Evolutionary conservation across 2,113 vertebrate genomes (phyloP).

Genomic region (Phaetusa simplex): DNA sequence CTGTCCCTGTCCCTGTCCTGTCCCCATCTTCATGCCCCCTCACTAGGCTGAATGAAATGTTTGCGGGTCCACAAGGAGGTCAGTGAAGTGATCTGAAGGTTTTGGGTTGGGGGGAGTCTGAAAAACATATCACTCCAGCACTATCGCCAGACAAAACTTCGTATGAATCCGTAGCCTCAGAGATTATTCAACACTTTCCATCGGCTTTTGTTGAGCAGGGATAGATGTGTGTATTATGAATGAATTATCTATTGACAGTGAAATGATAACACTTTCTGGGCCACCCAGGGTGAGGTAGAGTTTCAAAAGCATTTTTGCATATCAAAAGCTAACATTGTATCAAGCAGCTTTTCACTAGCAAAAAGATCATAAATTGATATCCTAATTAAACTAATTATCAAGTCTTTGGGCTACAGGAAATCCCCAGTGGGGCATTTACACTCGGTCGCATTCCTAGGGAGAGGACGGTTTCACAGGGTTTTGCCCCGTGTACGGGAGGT

Average conservation of each 20-base stretch:
- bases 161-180: background rate
- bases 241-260: constrained; percentile 26
- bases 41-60: background rate
- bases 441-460: background rate
- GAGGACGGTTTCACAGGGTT: background rate
- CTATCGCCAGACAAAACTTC: background rate
- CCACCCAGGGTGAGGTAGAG: constrained; percentile 50
- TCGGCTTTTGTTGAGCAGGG: background rate
- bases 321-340: constrained; percentile 52
- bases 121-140: background rate
- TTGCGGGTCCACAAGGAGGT: background rate
- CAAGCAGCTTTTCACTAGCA: constrained; percentile 12
- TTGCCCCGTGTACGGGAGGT: background rate
- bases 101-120: background rate
- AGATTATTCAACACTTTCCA: background rate
- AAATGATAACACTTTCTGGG: constrained; percentile 33
- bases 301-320: constrained; percentile 65
- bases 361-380: constrained; percentile 41
- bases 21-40: background rate
- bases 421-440: background rate
- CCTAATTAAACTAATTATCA: constrained; percentile 7
- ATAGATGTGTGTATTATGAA: background rate
- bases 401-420: constrained; percentile 21
- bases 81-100: background rate
- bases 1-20: background rate